Evolutionary conservation across 2,797 vertebrate species (phyloP).

Genomic region (Danio kyathit): DNA sequence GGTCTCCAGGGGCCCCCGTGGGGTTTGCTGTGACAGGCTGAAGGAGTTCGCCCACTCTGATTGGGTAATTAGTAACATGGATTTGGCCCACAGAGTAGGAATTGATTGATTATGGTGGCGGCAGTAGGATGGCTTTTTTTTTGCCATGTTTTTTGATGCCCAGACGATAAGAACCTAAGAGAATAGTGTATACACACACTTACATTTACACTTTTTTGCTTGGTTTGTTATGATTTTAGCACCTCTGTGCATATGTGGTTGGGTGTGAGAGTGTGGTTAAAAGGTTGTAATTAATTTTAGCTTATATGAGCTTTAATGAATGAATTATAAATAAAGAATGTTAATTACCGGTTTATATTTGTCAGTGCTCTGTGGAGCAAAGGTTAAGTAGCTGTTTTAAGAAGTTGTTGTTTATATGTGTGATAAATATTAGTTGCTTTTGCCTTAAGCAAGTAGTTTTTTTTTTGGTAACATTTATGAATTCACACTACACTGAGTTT

Average conservation of each 20-base stretch:
- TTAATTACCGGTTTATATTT: slow-evolving; percentile 70
- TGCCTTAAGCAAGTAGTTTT: slow-evolving; percentile 57
- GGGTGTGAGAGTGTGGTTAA: slow-evolving; percentile 60
- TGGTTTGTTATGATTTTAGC: slow-evolving; percentile 64
- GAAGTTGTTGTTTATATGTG: slow-evolving; percentile 70
- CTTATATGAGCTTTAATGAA: slow-evolving; percentile 61
- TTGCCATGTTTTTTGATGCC: slow-evolving; percentile 64
- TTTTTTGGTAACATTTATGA: slow-evolving; percentile 69
- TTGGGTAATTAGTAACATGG: slow-evolving; percentile 82
- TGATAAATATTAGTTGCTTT: slow-evolving; percentile 79
- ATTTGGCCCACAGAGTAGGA: slow-evolving; percentile 78
- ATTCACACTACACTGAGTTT: slow-evolving; percentile 37
- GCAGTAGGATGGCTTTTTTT: slow-evolving; percentile 67
- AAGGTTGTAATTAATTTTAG: slow-evolving; percentile 70
- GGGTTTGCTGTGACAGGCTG: slow-evolving; percentile 70
- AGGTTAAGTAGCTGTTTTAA: slow-evolving; percentile 57
- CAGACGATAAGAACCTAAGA: slow-evolving; percentile 50
- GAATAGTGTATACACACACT: slow-evolving; percentile 34
- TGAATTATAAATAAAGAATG: slow-evolving; percentile 69
- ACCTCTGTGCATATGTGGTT: slow-evolving; percentile 55
- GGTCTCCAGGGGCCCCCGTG: slow-evolving; percentile 73
- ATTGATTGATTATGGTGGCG: slow-evolving; percentile 80
- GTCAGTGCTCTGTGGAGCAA: slow-evolving; percentile 65
- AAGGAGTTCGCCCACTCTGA: slow-evolving; percentile 69
- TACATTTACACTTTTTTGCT: slow-evolving; percentile 56